These are phyloP conservation scores for Zaprionus kolodkinae DNA, from an alignment of 1,140 invertebrate genomes.

Conservation along the genomic window DNA sequence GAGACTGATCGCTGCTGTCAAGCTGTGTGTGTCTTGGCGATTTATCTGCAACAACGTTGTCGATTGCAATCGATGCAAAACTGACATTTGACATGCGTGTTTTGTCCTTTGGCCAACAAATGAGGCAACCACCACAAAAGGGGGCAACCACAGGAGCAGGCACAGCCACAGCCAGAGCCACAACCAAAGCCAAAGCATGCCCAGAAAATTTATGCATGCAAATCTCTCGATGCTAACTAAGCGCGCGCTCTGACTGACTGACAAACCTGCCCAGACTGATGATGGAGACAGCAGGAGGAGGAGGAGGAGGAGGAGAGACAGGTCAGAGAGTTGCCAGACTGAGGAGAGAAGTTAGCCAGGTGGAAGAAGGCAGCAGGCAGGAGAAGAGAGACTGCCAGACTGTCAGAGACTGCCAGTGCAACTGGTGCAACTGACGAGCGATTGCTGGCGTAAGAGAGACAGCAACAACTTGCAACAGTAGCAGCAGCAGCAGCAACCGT, in stretches of 20 bases:
- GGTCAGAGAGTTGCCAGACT: neutral
- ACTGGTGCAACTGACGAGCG: neutral
- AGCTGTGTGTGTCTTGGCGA: slow-evolving; percentile 41
- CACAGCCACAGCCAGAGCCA: neutral
- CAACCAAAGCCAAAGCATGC: neutral
- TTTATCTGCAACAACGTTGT: slow-evolving; percentile 44
- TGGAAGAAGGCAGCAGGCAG: no score
- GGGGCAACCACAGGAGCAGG: slow-evolving; percentile 13
- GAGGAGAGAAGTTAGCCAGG: no score
- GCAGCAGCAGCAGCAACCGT: slow-evolving; percentile 7
- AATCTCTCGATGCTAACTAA: slow-evolving; percentile 42
- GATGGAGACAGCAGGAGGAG: neutral
- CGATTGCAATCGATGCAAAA: slow-evolving; percentile 14
- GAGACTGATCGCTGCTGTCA: slow-evolving; percentile 49
- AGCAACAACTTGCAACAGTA: slow-evolving; percentile 1
- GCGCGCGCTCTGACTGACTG: slow-evolving; percentile 14
- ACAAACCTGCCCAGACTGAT: slow-evolving; percentile 39
- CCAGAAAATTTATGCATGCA: slow-evolving; percentile 40
- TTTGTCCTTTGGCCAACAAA: slow-evolving; percentile 47
- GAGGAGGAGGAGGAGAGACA: neutral
- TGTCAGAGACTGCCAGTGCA: neutral
- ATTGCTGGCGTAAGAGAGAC: neutral
- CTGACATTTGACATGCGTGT: slow-evolving; percentile 77
- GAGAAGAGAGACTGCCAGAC: neutral
- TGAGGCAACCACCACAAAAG: slow-evolving; percentile 26